phyloP scores from a whole-genome alignment of 2,797 vertebrate genomes.

The Peromyscus aztecus region DNA sequence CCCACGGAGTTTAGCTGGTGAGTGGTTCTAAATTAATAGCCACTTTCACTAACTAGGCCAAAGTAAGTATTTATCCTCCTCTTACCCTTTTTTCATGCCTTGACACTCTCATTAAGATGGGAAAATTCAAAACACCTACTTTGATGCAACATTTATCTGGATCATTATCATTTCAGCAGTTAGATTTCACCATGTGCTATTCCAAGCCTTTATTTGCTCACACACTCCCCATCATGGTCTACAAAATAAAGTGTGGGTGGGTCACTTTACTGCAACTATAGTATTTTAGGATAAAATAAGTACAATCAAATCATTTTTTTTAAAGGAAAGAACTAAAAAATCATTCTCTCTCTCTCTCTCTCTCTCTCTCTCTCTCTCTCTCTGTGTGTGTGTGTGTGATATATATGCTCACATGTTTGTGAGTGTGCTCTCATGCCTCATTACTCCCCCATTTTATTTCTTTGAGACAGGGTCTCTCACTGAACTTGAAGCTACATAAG shows the following conservation, averaged over 20 bases:
- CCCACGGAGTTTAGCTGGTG: background rate
- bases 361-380: too few relatives aligned
- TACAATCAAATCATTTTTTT: background rate
- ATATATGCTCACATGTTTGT: background rate
- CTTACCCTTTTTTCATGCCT: background rate
- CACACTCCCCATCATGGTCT: background rate
- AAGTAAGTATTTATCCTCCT: constrained; percentile 3
- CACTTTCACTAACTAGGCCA: background rate
- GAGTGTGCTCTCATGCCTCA: background rate
- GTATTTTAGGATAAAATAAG: background rate
- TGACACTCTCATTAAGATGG: background rate
- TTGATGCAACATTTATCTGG: background rate
- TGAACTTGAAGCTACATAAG: background rate
- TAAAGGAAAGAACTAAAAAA: background rate
- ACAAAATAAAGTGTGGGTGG: background rate
- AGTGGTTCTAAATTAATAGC: constrained; percentile 31
- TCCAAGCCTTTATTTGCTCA: constrained; percentile 10
- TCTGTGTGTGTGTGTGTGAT: too few relatives aligned
- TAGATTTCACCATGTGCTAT: background rate
- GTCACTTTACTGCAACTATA: background rate
- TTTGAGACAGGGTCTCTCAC: background rate
- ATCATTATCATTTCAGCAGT: background rate
- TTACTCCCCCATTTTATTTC: background rate
- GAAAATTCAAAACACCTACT: constrained; percentile 26
- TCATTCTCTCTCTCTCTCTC: too few relatives aligned